Evolutionary conservation across 2,113 vertebrate species (phyloP), one percentile per base, ranked within the genome.

Genomic region (Myodes glareolus): DNA sequence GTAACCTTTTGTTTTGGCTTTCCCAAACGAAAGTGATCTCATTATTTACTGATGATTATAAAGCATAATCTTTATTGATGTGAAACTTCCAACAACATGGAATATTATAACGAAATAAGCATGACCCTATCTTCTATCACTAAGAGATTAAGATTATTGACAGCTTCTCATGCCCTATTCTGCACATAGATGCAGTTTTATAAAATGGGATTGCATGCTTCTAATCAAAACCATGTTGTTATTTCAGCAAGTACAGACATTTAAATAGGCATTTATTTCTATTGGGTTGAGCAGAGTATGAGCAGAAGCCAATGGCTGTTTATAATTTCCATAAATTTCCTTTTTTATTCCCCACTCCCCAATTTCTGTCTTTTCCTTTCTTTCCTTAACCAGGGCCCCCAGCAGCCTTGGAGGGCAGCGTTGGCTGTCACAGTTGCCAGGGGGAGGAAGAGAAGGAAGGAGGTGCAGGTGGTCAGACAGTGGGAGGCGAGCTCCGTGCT

Each of bases 391-490:
- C n/a, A 92, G 61, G 52, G 42, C 61, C 55, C 84, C 85, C n/a
- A 61, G 70, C 33, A 97, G 65, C 33, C 90, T 94, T 90, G 47
- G 68, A 68, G 81, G 84, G 81, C 31, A 75, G 90, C 65, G 8
- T 95, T 97, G 93, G 93, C 93, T 97, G 78, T n/a, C 25, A 55
- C 72, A 81, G 81, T 92, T 98, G 96, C 97, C 96, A 97, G 94
- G 92, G 88, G 94, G 89, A 97, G 94, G 92, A 97, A 93, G 90
- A 93, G 90, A 94, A 97, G 90, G 95, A 97, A 97, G 96, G 88
- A 97, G 94, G 95, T 97, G 92, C 97, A 98, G 98, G 97, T 98
- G 98, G 97, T 88, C 93, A 96, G 96, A 93, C 97, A 96, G 97
- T 88, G 9, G 97, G 96, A 97, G 91, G 90, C 47, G 50, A 17